phyloP scores from a whole-genome alignment of 2,888 invertebrate species.

The Catocala fraxini region DNA sequence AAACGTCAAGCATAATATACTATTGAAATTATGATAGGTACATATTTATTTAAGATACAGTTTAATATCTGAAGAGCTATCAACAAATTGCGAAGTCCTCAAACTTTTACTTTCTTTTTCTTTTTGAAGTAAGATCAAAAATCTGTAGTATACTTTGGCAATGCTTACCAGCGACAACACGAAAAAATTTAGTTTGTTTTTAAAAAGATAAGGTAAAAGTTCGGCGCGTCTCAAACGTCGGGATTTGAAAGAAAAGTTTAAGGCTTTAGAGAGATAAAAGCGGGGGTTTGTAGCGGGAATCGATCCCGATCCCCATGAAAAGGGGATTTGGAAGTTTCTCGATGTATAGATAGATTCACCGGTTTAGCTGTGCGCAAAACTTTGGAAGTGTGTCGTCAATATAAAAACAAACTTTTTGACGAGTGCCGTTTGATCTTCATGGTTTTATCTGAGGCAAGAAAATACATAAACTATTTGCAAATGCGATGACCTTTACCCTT shows the following conservation, averaged over 20 bases:
- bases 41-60: background rate
- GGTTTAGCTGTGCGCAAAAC: slow-evolving; percentile 28
- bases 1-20: background rate
- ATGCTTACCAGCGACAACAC: slow-evolving; percentile 13
- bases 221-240: slow-evolving; percentile 23
- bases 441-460: slow-evolving; percentile 8
- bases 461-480: slow-evolving; percentile 12
- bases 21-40: slow-evolving; percentile 5
- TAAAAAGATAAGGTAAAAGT: slow-evolving; percentile 34
- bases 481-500: background rate
- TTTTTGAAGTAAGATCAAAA: background rate
- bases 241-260: slow-evolving; percentile 47
- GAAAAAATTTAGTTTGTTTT: slow-evolving; percentile 26
- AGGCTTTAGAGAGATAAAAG: slow-evolving; percentile 47
- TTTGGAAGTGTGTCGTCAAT: slow-evolving; percentile 26
- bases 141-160: slow-evolving; percentile 3
- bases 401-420: slow-evolving; percentile 23
- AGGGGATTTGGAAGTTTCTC: slow-evolving; percentile 42
- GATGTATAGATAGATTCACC: slow-evolving; percentile 36
- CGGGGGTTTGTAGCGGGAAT: slow-evolving; percentile 40
- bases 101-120: background rate
- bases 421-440: slow-evolving; percentile 14
- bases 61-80: slow-evolving; percentile 1
- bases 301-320: slow-evolving; percentile 47
- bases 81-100: background rate